Evolutionary conservation across 1,140 invertebrate genomes (phyloP), one percentile per base, ranked within the genome.

Genomic region (Chlorops oryzae): DNA sequence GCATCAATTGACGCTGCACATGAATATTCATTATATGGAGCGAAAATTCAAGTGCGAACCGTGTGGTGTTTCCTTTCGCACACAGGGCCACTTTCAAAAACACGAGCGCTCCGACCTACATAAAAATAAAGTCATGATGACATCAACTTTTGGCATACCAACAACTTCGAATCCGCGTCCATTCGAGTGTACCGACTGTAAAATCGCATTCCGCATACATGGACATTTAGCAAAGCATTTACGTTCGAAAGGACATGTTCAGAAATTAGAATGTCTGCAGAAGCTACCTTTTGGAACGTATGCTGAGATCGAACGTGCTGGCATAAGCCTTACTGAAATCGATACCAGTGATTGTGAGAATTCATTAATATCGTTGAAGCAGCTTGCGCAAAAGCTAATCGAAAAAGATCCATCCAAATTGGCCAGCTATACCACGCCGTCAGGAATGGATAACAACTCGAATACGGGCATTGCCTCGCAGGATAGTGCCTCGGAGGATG

Each of bases 11-110:
- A 80, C 84, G 47, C 76, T 96, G 41, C 94, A 98, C 74, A 87
- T 94, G 66, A 96, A 96, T 72, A 95, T 95, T 61, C 94, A 98
- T 73, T 95, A 93, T 62, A 87, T 97, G 74, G 93, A 96, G 67
- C 80, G 91, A 40, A 90, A 90, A 46, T 96, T 88, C 62, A 80
- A 88, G 50, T 96, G 92, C 70, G 90, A 94, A 58, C 82, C 88
- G 6, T 96, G 93, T 72, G 88, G 85, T 21, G 87, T 93, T 22
- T 91, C 88, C 52, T 95, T 96, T 66, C 78, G 91, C 50, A 94
- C 90, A 2, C 90, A 91, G 73, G 90, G 90, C 5, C 91, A 95
- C 70, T 77, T 96, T 40, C 89, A 53, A 17, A 95, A 95, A 72
- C 92, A 96, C 62, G 86, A 92, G 73, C 78, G 90, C 42, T 92